Base-by-base conservation (phyloP, 2,113 vertebrate species). In the Eleginops maclovinus region DNA sequence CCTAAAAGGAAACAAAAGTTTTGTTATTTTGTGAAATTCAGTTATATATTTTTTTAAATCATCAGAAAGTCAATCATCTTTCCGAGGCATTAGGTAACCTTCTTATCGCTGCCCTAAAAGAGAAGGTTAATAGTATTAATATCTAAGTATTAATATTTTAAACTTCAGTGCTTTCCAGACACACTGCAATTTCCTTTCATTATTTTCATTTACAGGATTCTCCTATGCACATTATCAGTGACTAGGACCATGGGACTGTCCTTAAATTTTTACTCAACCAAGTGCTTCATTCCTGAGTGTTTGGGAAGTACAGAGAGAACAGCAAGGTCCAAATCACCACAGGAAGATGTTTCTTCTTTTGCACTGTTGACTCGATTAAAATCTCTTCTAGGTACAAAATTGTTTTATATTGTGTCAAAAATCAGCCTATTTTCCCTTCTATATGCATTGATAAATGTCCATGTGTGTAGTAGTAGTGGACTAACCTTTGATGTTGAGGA, bases 401-500 rank as follows among this genome's bases (percentile, higher is more conserved):
- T 41, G 19, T 17, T 61, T 43, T 15, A 6, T 43, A 13, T 14
- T 31, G 9, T 8, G 5, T 53, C 49, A 61, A 16, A 9, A 22
- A 46, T 28, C 1, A 0, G 2, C 16, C 16, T 2, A 26, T 15
- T 58, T 58, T 4, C 6, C 41, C 14, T 58, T n/a, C 9, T 59
- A 8, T 24, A 24, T 22, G 14, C 14, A 61, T 46, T 19, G 26
- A 54, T 59, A 3, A 26, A 64, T 58, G 1, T 36, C 11, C 1
- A 24, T 44, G 17, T 19, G 16, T 43, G 24, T 10, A 21, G 17
- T 6, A 47, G 21, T 19, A 13, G 17, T 28, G 10, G 15, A 36
- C 62, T 68, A 72, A 96, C 98, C 98, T 94, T 95, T 96, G 78
- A 99, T 98, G 82, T 96, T 95, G 66, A 99, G 95, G 89, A 98